Conservation (phyloP, 2,113 vertebrate species). For the Orientallactaga bullata region DNA sequence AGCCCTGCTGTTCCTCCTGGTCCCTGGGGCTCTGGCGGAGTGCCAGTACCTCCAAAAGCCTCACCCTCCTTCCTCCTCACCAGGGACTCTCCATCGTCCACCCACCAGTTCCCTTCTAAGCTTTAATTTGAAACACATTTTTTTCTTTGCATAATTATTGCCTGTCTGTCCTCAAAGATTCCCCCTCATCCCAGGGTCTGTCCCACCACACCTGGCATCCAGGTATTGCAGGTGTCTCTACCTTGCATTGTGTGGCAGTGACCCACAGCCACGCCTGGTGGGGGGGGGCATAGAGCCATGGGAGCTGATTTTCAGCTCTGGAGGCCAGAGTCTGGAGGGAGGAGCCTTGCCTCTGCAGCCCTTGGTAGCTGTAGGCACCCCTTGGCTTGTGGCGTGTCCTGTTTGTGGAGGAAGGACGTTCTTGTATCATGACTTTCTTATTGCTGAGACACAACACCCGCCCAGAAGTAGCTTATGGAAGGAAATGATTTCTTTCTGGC, state of each 20-base stretch:
- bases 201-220: neutral
- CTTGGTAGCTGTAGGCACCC: neutral
- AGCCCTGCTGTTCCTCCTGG: neutral
- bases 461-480: too few relatives aligned
- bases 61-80: neutral
- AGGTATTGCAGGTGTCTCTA: neutral
- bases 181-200: neutral
- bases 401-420: too few relatives aligned
- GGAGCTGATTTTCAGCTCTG: neutral
- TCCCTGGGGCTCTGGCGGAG: neutral
- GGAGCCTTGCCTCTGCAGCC: neutral
- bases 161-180: neutral
- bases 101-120: slow-evolving; percentile 23
- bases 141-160: slow-evolving; percentile 6
- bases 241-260: neutral
- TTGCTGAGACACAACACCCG: too few relatives aligned
- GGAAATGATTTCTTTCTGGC: too few relatives aligned
- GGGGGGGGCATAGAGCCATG: too few relatives aligned
- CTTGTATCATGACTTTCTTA: too few relatives aligned
- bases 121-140: slow-evolving; percentile 47
- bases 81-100: neutral
- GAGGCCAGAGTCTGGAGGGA: neutral
- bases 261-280: neutral
- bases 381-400: neutral
- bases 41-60: neutral